phyloP scores from a whole-genome alignment of 2,113 vertebrate species.

The Chascanopsetta lugubris region DNA sequence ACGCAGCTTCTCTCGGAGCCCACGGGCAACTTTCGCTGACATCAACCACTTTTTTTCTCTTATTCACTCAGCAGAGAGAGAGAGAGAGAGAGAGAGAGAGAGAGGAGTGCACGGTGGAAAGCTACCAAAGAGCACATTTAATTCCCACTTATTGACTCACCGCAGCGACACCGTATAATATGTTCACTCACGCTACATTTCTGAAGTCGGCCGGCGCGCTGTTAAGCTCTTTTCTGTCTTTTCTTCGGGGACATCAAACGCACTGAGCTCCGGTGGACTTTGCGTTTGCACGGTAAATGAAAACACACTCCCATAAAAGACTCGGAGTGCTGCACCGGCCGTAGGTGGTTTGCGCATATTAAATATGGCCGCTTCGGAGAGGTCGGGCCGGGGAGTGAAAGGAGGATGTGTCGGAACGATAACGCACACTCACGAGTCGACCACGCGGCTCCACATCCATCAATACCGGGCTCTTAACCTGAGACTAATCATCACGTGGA shows the following conservation, averaged over 20 bases:
- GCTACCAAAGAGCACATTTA: slow-evolving; percentile 51
- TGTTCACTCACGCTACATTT: slow-evolving; percentile 31
- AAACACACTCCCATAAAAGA: slow-evolving; percentile 2
- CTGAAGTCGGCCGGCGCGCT: slow-evolving; percentile 19
- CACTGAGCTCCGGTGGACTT: slow-evolving; percentile 1
- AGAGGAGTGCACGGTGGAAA: slow-evolving; percentile 34
- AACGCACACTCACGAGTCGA: slow-evolving; percentile 8
- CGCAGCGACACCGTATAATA: slow-evolving; percentile 39
- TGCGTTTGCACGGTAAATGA: slow-evolving; percentile 13
- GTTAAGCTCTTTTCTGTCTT: slow-evolving; percentile 21
- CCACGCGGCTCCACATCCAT: slow-evolving; percentile 51
- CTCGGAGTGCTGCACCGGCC: slow-evolving; percentile 2
- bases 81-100: slow-evolving; percentile 58
- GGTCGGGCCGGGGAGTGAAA: slow-evolving; percentile 16
- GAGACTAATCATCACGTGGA: slow-evolving; percentile 47
- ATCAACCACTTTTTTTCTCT: slow-evolving; percentile 39
- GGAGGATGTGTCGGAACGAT: background rate
- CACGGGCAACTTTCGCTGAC: slow-evolving; percentile 57
- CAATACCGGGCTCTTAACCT: slow-evolving; percentile 42
- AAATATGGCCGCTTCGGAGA: background rate
- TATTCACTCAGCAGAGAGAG: slow-evolving; percentile 54
- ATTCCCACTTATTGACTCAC: slow-evolving; percentile 59
- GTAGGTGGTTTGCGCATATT: background rate
- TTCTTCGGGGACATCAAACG: slow-evolving; percentile 34
- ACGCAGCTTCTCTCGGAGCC: slow-evolving; percentile 40